Conservation (phyloP, 2,888 invertebrate species). For the Colletes collaris region DNA sequence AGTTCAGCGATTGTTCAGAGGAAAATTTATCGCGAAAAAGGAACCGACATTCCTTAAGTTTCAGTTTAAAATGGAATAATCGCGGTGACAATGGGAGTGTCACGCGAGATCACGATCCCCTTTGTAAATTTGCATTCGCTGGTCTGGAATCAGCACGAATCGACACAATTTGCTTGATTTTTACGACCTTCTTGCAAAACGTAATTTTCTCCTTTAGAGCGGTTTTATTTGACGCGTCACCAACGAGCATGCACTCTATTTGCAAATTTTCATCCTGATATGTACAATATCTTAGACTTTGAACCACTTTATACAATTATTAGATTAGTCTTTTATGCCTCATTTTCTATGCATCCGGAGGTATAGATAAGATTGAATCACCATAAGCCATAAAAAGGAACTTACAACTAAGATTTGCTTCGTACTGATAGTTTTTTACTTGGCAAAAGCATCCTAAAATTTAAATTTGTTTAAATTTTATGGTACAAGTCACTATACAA, state of each 20-base stretch:
- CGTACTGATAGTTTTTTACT: too few relatives aligned
- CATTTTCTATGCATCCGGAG: too few relatives aligned
- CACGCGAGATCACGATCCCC: constrained; percentile 13
- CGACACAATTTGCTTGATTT: constrained; percentile 20
- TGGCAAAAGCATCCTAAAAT: too few relatives aligned
- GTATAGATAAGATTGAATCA: too few relatives aligned
- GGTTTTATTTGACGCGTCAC: not conserved
- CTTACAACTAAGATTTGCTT: too few relatives aligned
- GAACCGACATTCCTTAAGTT: not conserved
- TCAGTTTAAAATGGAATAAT: constrained; percentile 5
- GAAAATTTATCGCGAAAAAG: not conserved
- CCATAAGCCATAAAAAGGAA: too few relatives aligned
- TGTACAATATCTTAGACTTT: too few relatives aligned
- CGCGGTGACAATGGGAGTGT: not conserved
- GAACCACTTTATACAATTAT: too few relatives aligned
- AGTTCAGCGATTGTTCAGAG: not conserved
- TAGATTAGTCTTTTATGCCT: too few relatives aligned
- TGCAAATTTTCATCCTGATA: not conserved
- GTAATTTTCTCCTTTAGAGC: not conserved
- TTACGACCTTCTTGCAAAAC: constrained; percentile 20
- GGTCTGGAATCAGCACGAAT: not conserved
- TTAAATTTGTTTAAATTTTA: too few relatives aligned
- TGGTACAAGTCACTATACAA: too few relatives aligned
- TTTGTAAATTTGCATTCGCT: constrained; percentile 17
- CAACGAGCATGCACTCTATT: not conserved